phyloP scores from a whole-genome alignment of 2,113 vertebrate species.

The Dicrurus megarhynchus region DNA sequence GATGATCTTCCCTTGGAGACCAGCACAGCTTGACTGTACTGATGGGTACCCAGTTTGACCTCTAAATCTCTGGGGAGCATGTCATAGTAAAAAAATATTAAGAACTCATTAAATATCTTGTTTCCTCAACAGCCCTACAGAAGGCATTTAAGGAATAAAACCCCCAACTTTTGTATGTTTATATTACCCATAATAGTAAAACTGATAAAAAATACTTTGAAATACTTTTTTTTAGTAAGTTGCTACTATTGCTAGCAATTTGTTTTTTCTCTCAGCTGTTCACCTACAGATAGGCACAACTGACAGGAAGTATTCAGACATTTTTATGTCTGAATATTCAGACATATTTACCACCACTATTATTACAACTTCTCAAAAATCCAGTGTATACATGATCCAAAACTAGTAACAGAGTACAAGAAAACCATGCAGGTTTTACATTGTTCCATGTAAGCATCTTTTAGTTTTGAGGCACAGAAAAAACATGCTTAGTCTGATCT shows the following conservation, averaged over 20 bases:
- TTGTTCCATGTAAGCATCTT: not conserved
- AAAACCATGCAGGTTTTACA: constrained; percentile 2
- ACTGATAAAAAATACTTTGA: not conserved
- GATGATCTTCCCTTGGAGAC: constrained; percentile 55
- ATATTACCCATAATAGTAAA: not conserved
- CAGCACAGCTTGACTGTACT: constrained; percentile 18
- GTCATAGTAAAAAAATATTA: constrained; percentile 2
- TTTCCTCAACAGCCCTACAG: not conserved
- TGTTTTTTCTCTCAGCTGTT: not conserved
- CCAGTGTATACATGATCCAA: not conserved
- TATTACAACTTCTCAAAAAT: not conserved
- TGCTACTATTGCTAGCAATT: not conserved
- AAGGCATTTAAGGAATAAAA: not conserved
- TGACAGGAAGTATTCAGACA: not conserved
- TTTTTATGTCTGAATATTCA: not conserved
- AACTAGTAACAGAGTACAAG: not conserved
- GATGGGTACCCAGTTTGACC: constrained; percentile 16
- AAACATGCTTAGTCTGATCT: constrained; percentile 48
- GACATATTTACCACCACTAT: not conserved
- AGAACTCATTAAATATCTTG: constrained; percentile 6
- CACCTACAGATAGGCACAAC: not conserved
- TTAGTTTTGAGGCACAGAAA: constrained; percentile 33
- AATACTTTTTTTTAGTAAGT: not conserved
- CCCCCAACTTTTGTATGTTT: not conserved
- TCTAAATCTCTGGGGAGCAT: constrained; percentile 54